Evolutionary conservation across 2,888 invertebrate genomes (phyloP), one percentile per base, ranked within the genome.

Genomic region (Prionchulus punctatus): DNA sequence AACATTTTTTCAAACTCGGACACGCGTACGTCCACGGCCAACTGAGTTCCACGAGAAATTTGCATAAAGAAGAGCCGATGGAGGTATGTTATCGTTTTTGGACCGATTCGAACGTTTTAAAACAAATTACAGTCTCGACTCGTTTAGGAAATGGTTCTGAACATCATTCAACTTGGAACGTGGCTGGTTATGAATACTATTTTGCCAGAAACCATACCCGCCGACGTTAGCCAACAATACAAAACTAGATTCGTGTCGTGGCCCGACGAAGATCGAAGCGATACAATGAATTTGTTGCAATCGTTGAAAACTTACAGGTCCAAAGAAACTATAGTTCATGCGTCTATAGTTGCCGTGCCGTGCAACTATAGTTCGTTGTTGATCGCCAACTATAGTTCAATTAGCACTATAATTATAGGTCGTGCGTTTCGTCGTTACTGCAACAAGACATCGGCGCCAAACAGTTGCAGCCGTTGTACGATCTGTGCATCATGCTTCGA

Each of bases 1-100:
- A 88, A 31, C 88, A 92, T 72, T 79, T 98, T 65, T 96, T 92
- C 92, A 86, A 89, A 69, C 79, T 98, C 1, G 92, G 94, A 0
- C 83, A 90, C 67, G 82, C 88, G 43, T 96, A 96, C 77, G 91
- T 92, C 72, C 84, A 84, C 2, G 87, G 86, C 4, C 86, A 89
- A 69, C 74, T 91, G 56, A 81, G 83, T 64, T 82, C 84, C 0
- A 81, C 83, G 61, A 28, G 49, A 15, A 56, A 56, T 53, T 58
- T 63, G 25, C 64, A 68, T 54, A 56, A 62, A 47, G 63, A 66
- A 48, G 66, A 65, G 47, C 66, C 67, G 57, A 64, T 69, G 30
- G 66, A 69, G 60, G 68, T 68, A 43, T 57, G 62, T 52, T 4
- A 7, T 12, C 7, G 7, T 36, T 36, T 12, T 36, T n/a, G n/a